Conservation (phyloP, 2,797 vertebrate genomes). For the Corythornis leucogaster region DNA sequence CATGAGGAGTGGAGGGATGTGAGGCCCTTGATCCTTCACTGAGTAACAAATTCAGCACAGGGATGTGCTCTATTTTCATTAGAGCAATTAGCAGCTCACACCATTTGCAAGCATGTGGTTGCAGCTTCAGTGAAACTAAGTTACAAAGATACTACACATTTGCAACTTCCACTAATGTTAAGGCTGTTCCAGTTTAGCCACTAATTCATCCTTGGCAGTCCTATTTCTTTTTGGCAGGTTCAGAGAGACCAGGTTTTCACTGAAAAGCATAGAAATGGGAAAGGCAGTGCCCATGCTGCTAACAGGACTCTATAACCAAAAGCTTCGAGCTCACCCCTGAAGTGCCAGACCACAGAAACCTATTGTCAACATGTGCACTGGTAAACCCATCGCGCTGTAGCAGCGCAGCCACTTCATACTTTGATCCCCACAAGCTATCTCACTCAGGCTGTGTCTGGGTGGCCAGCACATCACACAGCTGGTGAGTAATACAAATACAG, state of each 20-base stretch:
- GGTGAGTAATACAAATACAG: not conserved
- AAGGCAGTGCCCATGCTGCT: not conserved
- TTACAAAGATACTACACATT: not conserved
- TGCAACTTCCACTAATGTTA: not conserved
- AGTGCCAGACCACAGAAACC: not conserved
- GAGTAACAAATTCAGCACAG: not conserved
- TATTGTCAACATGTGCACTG: rapidly evolving
- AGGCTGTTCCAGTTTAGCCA: not conserved
- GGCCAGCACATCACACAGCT: not conserved
- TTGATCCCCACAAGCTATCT: not conserved
- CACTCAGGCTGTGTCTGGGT: not conserved
- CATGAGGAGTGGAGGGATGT: not conserved
- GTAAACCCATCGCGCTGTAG: not conserved
- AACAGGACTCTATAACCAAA: not conserved
- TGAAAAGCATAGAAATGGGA: not conserved
- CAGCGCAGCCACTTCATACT: not conserved
- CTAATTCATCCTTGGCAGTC: not conserved
- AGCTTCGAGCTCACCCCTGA: not conserved
- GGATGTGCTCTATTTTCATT: not conserved
- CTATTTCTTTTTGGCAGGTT: not conserved
- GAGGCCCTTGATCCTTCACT: not conserved
- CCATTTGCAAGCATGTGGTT: not conserved
- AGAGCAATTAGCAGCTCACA: not conserved
- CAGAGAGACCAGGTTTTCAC: not conserved
- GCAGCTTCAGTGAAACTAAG: not conserved